Percentiles rank a stretch among this genome's conserved stretches.
Conservation (phyloP, 92 coral and sea anemone species). For the Actinernus sp. region DNA sequence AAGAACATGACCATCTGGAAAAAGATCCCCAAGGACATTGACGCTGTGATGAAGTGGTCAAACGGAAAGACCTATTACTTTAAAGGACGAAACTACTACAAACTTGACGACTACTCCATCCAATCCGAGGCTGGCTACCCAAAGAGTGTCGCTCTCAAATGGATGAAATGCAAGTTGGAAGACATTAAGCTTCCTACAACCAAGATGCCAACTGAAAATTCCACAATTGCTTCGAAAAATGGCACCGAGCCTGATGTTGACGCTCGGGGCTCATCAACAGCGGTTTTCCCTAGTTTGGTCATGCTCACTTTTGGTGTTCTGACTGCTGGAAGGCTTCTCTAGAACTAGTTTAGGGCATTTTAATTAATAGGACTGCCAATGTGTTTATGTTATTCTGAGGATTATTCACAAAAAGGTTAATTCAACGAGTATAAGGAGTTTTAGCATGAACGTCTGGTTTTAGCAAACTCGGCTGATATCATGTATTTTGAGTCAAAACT, state of each 20-base stretch:
- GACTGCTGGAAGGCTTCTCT: conserved; percentile 8
- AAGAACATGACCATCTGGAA: conserved; percentile 61
- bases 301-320: conserved; percentile 24
- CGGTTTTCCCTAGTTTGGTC: conserved; percentile 38
- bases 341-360: too few species aligned
- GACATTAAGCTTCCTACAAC: conserved; percentile 23
- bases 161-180: conserved; percentile 68
- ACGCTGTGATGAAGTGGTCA: conserved; percentile 80
- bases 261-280: neutral
- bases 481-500: too few species aligned
- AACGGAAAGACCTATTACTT: conserved; percentile 85
- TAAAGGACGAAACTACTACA: conserved; percentile 52
- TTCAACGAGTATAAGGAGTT: too few species aligned
- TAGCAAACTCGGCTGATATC: too few species aligned
- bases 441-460: too few species aligned
- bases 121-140: conserved; percentile 67
- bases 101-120: conserved; percentile 46
- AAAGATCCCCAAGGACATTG: conserved; percentile 66
- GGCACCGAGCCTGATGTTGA: neutral
- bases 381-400: too few species aligned
- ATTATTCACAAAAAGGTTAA: too few species aligned
- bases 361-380: too few species aligned
- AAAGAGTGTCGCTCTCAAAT: conserved; percentile 56
- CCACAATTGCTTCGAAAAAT: neutral
- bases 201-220: neutral